These are phyloP conservation scores for Epinotia nisella DNA, from an alignment of 2,888 invertebrate species.

Conservation along the genomic window DNA sequence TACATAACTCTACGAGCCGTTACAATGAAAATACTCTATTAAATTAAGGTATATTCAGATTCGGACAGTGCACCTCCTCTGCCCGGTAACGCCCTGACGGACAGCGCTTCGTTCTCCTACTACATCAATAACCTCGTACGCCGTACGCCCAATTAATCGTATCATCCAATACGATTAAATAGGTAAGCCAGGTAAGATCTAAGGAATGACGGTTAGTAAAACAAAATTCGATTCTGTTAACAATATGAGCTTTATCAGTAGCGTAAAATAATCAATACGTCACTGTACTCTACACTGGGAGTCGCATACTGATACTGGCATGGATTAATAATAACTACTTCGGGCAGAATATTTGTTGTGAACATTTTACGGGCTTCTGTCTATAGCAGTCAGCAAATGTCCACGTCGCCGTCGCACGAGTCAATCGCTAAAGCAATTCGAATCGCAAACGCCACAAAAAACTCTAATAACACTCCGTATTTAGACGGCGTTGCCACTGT, in stretches of 20 bases:
- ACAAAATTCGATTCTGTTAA: background rate
- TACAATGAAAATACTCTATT: no score
- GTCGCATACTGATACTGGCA: background rate
- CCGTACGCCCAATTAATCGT: no score
- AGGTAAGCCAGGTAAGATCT: no score
- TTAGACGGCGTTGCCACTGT: conserved; percentile 3
- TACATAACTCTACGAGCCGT: no score
- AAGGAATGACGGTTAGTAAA: background rate
- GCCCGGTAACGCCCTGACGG: no score
- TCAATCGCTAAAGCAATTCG: conserved; percentile 30
- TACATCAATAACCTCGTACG: no score
- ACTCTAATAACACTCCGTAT: conserved; percentile 32
- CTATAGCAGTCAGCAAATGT: background rate
- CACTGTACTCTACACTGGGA: background rate
- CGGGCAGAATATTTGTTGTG: background rate
- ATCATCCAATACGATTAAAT: no score
- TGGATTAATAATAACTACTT: background rate
- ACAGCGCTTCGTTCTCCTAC: no score
- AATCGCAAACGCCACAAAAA: conserved; percentile 33
- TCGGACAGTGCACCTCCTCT: no score
- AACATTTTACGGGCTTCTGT: background rate
- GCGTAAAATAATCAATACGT: background rate
- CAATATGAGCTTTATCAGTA: no score
- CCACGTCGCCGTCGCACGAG: conserved; percentile 22
- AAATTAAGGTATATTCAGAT: no score